Percentiles rank a stretch among this genome's conserved stretches.
These are phyloP conservation scores for Cephalopholis sonnerati DNA, from an alignment of 2,113 vertebrate species.

Conservation along the genomic window DNA sequence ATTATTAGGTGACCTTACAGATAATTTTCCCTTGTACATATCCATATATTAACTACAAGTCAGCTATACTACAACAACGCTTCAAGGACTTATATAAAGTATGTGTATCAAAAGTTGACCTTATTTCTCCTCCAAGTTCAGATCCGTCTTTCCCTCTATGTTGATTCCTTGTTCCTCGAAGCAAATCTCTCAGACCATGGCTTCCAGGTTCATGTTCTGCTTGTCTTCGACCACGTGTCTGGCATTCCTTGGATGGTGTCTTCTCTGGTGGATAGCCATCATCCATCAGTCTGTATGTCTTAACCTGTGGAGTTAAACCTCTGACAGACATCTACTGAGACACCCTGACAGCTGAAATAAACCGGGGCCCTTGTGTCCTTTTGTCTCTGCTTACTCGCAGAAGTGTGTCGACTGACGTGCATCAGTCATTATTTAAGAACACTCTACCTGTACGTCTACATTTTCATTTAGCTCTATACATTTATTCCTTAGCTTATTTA, in stretches of 20 bases:
- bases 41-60: neutral
- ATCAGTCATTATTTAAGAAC: constrained; percentile 8
- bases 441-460: neutral
- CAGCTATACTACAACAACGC: neutral
- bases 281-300: constrained; percentile 59
- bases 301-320: constrained; percentile 56
- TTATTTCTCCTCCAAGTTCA: constrained; percentile 8
- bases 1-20: neutral
- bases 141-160: neutral
- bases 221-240: constrained; percentile 56
- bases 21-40: no score
- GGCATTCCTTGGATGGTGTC: constrained; percentile 46
- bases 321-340: constrained; percentile 60
- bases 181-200: constrained; percentile 49
- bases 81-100: no score
- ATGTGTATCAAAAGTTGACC: neutral
- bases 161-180: constrained; percentile 46
- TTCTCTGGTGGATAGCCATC: constrained; percentile 69
- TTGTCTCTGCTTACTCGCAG: constrained; percentile 42
- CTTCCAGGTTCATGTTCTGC: constrained; percentile 52
- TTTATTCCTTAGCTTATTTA: neutral
- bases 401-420: constrained; percentile 19
- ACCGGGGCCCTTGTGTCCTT: constrained; percentile 25
- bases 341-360: constrained; percentile 55
- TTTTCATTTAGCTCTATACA: neutral